Conservation (phyloP, 2,888 invertebrate genomes). For the Callyntrura sp. region DNA sequence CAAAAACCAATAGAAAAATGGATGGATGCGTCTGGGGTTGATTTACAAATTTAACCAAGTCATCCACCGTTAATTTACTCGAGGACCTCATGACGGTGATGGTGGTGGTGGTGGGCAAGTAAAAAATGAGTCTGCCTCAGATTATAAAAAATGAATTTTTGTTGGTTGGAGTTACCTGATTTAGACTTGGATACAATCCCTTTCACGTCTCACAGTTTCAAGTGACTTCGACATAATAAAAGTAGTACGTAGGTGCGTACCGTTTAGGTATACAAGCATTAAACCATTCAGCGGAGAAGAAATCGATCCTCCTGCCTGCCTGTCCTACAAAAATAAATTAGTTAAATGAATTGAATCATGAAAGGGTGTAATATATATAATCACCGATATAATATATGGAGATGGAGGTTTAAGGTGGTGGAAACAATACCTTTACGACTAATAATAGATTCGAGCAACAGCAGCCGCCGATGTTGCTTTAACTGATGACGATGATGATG, state of each 20-base stretch:
- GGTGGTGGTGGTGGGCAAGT: slow-evolving; percentile 3
- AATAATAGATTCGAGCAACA: slow-evolving; percentile 22
- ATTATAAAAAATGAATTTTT: slow-evolving; percentile 26
- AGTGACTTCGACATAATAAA: background rate
- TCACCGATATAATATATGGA: slow-evolving; percentile 9
- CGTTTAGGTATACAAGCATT: background rate
- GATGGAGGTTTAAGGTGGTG: slow-evolving; percentile 29
- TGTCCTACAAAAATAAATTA: slow-evolving; percentile 68
- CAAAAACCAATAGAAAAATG: slow-evolving; percentile 64
- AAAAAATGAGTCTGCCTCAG: slow-evolving; percentile 47
- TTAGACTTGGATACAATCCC: slow-evolving; percentile 1
- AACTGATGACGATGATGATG: background rate
- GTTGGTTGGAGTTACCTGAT: background rate
- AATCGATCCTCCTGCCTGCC: slow-evolving; percentile 61
- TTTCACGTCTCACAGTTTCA: background rate
- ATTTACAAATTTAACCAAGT: slow-evolving; percentile 79
- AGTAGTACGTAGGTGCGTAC: background rate
- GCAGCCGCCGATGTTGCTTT: slow-evolving; percentile 35
- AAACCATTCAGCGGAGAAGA: slow-evolving; percentile 38
- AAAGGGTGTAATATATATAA: slow-evolving; percentile 65
- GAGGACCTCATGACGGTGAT: slow-evolving; percentile 59
- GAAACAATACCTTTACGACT: slow-evolving; percentile 15
- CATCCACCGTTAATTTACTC: slow-evolving; percentile 79
- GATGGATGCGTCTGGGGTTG: slow-evolving; percentile 53
- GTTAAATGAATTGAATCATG: slow-evolving; percentile 72